Evolutionary conservation across 2,888 invertebrate genomes (phyloP), one percentile per base, ranked within the genome.

Genomic region (Mantis religiosa): DNA sequence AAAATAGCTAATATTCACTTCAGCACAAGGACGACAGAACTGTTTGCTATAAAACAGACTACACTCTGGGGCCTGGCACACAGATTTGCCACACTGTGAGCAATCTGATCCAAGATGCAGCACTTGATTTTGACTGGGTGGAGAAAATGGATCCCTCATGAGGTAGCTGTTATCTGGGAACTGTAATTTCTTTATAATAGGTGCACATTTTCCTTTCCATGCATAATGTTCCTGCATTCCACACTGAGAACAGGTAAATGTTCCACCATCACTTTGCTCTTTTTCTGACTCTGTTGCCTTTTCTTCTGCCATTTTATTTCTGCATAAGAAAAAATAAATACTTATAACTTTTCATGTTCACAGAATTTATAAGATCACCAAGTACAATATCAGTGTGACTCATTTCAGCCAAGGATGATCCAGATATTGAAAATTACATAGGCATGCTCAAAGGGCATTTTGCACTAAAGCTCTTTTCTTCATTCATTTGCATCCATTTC

Each of bases 81-180:
- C 96, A 90, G 94, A 91, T 91, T 94, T 95, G 3, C 94, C 92
- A 93, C 98, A 98, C 28, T 94, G 91, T 34, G 94, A 93, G 93
- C 98, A 98, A 92, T 97, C 95, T 20, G 96, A 94, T 3, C 98
- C 98, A 28, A 98, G 92, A 6, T 97, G 94, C 90, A 97, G 93
- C 91, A 96, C 96, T 93, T 97, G 96, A n/a, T 96, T 95, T 92
- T 95, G 96, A 89, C 95, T 95, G 9, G 96, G 95, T 2, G 96
- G 95, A 91, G 95, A 95, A 92, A 98, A 98, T 0, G 98, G 98
- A 93, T 98, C 98, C 92, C 96, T 96, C 95, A 97, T 96, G 0
- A 98, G 93, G 93, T 96, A 98, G 90, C 95, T 96, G 71, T 97
- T 95, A 92, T 97, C 97, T 91, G 94, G 93, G 89, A 97, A 95